Evolutionary conservation across 2,888 invertebrate genomes (phyloP).

Genomic region (Leuctra nigra): DNA sequence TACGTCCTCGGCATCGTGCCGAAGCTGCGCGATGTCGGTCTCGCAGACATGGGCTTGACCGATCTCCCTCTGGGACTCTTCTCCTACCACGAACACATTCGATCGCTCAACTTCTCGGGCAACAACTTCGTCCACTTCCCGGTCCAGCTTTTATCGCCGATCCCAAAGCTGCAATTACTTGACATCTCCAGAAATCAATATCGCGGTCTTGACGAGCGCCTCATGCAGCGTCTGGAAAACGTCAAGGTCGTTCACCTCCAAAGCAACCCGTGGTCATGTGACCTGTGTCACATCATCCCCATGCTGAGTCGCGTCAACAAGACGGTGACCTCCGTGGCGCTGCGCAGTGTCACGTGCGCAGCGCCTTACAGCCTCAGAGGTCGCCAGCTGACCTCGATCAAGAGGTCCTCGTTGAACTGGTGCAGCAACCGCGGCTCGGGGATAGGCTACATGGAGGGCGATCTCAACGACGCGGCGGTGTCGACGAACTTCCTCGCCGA

Average conservation of each 20-base stretch:
- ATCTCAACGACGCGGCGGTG: conserved; percentile 34
- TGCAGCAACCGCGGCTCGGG: conserved; percentile 49
- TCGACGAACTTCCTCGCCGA: conserved; percentile 41
- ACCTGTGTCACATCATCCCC: conserved; percentile 53
- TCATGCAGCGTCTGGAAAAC: conserved; percentile 51
- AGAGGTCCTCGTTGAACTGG: conserved; percentile 39
- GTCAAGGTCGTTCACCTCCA: conserved; percentile 48
- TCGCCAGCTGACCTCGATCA: conserved; percentile 38
- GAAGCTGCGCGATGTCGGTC: conserved; percentile 49
- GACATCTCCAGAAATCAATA: conserved; percentile 70
- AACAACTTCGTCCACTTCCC: conserved; percentile 58
- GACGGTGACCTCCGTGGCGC: conserved; percentile 44
- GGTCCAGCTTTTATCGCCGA: conserved; percentile 48
- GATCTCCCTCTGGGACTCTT: conserved; percentile 53
- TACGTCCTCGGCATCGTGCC: conserved; percentile 48
- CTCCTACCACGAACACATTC: conserved; percentile 52
- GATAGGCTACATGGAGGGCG: conserved; percentile 38
- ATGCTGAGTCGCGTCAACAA: conserved; percentile 51
- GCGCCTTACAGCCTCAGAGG: conserved; percentile 51
- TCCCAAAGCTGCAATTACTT: conserved; percentile 53
- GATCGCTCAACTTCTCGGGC: conserved; percentile 63
- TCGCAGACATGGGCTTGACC: conserved; percentile 53
- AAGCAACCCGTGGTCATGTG: conserved; percentile 63
- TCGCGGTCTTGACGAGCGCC: conserved; percentile 52
- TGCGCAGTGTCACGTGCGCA: conserved; percentile 51